Evolutionary conservation across 2,888 invertebrate genomes (phyloP), one percentile per base, ranked within the genome.

Genomic region (Drosophila algonquin): DNA sequence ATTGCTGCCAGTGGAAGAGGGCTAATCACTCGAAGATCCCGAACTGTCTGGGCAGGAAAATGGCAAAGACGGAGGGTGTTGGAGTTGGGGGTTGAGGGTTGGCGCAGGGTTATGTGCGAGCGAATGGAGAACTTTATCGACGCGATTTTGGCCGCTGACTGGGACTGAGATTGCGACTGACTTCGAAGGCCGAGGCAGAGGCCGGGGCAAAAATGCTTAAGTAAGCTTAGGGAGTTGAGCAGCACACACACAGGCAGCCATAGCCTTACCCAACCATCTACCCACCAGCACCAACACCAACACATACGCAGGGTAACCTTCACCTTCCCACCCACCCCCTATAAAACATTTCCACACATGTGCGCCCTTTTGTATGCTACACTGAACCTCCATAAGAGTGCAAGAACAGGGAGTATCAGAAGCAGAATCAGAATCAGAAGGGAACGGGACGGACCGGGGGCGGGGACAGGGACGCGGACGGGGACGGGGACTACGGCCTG

Each of bases 201-300:
- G 35, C 63, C 63, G 52, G 21, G 74, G 73, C 73, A 77, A 70
- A 81, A 86, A 86, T 86, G 81, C 87, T 83, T 83, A 83, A 83
- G 81, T 79, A 79, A 76, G 87, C 86, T 86, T 83, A 83, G 69
- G 71, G 65, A 72, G 81, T 70, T 65, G 52, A 52, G 35, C 12
- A 35, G 54, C 57, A 53, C 59, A 59, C 64, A 69, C 64, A 48
- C 18, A 16, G 35, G 12, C 18, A 30, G 45, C 40, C 45, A 27
- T 4, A 35, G 10, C 10, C 40, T 9, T 47, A 4, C 45, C 14
- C 47, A 27, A 27, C 14, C 32, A n/a, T 24, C 27, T 6, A 27
- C 27, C 27, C 27, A 27, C 27, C 27, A 27, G 14, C 4, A 44
- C 24, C 24, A 24, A 0, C 18, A 18, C 18, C 0, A 18, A 18